Conservation (phyloP, 2,113 vertebrate genomes). For the Aleadryas rufinucha region DNA sequence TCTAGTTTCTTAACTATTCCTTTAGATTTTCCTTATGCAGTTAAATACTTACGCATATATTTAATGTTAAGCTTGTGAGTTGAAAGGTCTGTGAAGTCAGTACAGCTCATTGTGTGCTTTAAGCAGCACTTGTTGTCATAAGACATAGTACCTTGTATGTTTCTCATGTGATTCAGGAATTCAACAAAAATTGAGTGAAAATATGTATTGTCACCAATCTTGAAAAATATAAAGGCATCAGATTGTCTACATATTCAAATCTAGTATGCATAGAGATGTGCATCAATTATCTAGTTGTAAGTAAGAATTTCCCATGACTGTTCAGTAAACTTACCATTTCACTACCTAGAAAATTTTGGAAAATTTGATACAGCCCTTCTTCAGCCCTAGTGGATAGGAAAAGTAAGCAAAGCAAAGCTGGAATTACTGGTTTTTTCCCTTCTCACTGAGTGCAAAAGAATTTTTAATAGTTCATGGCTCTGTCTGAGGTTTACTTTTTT, state of each 20-base stretch:
- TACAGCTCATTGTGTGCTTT: neutral
- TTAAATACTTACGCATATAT: neutral
- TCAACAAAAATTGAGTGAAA: neutral
- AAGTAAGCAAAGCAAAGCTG: neutral
- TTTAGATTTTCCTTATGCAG: neutral
- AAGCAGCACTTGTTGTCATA: neutral
- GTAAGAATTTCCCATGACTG: neutral
- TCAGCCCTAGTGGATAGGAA: neutral
- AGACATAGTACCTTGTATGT: neutral
- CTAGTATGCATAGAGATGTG: neutral
- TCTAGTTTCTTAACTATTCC: neutral
- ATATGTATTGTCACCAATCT: neutral
- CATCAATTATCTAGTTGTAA: neutral
- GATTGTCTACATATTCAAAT: neutral
- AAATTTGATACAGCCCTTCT: neutral
- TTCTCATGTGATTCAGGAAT: neutral
- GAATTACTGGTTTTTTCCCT: neutral
- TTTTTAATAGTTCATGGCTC: neutral
- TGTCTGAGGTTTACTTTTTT: accelerated
- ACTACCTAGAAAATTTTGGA: neutral
- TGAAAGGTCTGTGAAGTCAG: neutral
- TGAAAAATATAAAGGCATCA: neutral
- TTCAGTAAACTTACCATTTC: neutral
- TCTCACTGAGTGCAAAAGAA: neutral
- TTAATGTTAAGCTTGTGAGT: neutral